phyloP scores from a whole-genome alignment of 2,888 invertebrate species.

The Periphyllus acericola region DNA sequence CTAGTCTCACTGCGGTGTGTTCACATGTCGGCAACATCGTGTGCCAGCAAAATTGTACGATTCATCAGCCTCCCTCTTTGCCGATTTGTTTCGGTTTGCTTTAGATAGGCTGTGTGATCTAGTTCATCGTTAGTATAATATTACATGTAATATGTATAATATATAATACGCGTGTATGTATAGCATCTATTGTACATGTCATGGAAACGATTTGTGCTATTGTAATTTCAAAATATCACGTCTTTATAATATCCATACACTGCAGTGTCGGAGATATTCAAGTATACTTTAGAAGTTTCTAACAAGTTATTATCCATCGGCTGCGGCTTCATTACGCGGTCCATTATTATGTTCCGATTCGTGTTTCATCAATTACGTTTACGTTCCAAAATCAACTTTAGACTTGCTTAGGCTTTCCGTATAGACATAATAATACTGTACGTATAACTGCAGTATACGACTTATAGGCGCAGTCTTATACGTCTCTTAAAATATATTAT shows the following conservation, averaged over 20 bases:
- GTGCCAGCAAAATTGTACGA: slow-evolving; percentile 46
- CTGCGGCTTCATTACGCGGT: background rate
- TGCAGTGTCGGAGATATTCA: background rate
- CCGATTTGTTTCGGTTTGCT: slow-evolving; percentile 44
- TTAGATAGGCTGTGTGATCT: slow-evolving; percentile 36
- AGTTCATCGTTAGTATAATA: slow-evolving; percentile 29
- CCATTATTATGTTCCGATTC: background rate
- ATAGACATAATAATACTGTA: background rate
- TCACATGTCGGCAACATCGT: slow-evolving; percentile 38
- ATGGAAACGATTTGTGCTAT: slow-evolving; percentile 36
- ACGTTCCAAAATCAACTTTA: slow-evolving; percentile 8
- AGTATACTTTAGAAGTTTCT: background rate
- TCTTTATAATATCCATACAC: background rate
- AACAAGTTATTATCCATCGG: background rate
- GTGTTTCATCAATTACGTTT: background rate
- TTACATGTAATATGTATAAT: slow-evolving; percentile 4
- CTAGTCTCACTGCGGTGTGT: background rate
- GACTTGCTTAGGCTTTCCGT: background rate
- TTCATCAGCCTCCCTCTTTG: slow-evolving; percentile 37
- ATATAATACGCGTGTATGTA: background rate
- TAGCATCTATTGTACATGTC: background rate
- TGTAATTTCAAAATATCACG: background rate
- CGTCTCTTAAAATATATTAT: background rate
- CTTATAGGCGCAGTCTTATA: background rate
- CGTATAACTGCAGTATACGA: background rate